A percentile compares a stretch with the other conserved stretches of the same genome.
Evolutionary conservation across 2,113 vertebrate genomes (phyloP).

Genomic region (human (Homo sapiens)): GRCh38 chr2:45644501-45645000

Average conservation of each 20-base stretch:
- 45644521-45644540: background rate
- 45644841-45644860: slow-evolving; percentile 26
- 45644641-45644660: background rate
- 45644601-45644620: background rate
- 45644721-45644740: background rate
- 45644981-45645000: background rate
- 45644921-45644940: background rate
- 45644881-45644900: slow-evolving; percentile 12
- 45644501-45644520: background rate
- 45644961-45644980: background rate
- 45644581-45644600: background rate
- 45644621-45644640: background rate
- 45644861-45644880: background rate
- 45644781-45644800: background rate
- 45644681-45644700: background rate
- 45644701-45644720: slow-evolving; percentile 11
- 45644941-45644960: background rate
- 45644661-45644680: background rate
- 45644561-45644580: background rate
- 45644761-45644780: background rate
- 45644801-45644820: background rate
- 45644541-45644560: background rate
- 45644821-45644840: background rate
- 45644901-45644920: background rate
- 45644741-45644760: background rate